Evolutionary conservation across 2,113 vertebrate genomes (phyloP).

Genomic region (Crotalus horridus): DNA sequence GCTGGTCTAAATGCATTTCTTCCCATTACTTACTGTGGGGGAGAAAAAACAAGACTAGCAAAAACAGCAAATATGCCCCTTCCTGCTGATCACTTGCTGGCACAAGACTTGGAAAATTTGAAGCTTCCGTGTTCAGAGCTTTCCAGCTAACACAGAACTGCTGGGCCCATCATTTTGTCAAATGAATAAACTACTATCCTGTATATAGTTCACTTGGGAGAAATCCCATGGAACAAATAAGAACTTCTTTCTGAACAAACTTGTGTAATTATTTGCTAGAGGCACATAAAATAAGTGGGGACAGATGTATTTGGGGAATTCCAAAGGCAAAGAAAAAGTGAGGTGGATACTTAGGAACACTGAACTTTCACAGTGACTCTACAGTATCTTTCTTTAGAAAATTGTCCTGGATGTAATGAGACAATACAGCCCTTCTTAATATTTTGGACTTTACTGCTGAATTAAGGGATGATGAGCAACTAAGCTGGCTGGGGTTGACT

Average conservation of each 20-base stretch:
- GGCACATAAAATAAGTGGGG: not conserved
- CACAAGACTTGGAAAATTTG: not conserved
- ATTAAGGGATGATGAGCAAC: not conserved
- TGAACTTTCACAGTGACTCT: not conserved
- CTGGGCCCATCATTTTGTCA: not conserved
- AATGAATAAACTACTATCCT: not conserved
- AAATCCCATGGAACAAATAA: not conserved
- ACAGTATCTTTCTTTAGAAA: slow-evolving; percentile 16
- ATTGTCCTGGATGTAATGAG: not conserved
- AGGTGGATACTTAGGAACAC: not conserved
- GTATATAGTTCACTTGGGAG: not conserved
- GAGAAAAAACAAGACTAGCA: not conserved
- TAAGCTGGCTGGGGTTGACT: not conserved
- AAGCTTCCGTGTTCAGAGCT: not conserved
- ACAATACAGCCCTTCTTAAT: not conserved
- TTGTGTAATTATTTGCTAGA: not conserved
- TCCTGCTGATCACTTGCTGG: not conserved
- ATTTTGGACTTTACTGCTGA: not conserved
- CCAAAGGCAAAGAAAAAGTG: not conserved
- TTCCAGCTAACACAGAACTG: not conserved
- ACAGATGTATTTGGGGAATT: not conserved
- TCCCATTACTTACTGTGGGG: not conserved
- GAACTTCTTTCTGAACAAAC: not conserved
- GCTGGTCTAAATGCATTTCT: not conserved
- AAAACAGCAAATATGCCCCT: not conserved